Percentiles rank a stretch among this genome's conserved stretches.
Evolutionary conservation across 2,797 vertebrate species (phyloP).

Genomic region (Brachyrhaphis roseni): DNA sequence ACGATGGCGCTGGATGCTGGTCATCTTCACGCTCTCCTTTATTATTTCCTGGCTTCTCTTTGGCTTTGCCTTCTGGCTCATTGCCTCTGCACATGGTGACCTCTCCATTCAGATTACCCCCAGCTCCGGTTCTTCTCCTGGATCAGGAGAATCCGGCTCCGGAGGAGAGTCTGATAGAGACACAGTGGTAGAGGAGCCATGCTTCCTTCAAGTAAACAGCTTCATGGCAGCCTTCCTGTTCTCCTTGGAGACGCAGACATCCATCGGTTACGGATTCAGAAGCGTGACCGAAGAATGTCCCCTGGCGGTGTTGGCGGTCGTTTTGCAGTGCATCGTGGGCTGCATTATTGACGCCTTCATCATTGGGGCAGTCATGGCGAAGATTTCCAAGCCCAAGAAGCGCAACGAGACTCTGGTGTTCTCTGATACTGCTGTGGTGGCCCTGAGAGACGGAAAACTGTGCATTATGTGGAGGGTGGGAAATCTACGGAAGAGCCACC

Average conservation of each 20-base stretch:
- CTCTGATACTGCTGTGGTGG: slow-evolving; percentile 88
- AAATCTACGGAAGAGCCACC: slow-evolving; percentile 91
- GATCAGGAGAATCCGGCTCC: slow-evolving; percentile 53
- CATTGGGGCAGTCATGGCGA: slow-evolving; percentile 93
- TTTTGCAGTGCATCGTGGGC: slow-evolving; percentile 94
- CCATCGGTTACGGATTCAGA: slow-evolving; percentile 92
- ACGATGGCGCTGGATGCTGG: slow-evolving; percentile 95
- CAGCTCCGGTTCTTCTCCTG: slow-evolving; percentile 60
- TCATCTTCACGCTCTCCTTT: slow-evolving; percentile 93
- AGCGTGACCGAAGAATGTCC: slow-evolving; percentile 94
- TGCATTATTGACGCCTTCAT: slow-evolving; percentile 96
- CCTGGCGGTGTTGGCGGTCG: slow-evolving; percentile 89
- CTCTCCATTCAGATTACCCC: slow-evolving; percentile 70
- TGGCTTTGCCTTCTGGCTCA: slow-evolving; percentile 92
- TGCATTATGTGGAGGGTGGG: slow-evolving; percentile 96
- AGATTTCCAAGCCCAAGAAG: slow-evolving; percentile 97
- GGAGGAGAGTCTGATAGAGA: slow-evolving; percentile 64
- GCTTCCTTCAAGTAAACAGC: slow-evolving; percentile 91
- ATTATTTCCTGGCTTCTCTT: slow-evolving; percentile 94
- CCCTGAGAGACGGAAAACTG: slow-evolving; percentile 88
- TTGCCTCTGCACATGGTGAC: slow-evolving; percentile 85
- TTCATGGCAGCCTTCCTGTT: slow-evolving; percentile 94
- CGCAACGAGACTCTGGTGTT: slow-evolving; percentile 93
- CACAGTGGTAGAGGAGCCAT: slow-evolving; percentile 74
- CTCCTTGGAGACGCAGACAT: slow-evolving; percentile 90